Conservation (phyloP, 2,113 vertebrate species). For the Sorex araneus region DNA sequence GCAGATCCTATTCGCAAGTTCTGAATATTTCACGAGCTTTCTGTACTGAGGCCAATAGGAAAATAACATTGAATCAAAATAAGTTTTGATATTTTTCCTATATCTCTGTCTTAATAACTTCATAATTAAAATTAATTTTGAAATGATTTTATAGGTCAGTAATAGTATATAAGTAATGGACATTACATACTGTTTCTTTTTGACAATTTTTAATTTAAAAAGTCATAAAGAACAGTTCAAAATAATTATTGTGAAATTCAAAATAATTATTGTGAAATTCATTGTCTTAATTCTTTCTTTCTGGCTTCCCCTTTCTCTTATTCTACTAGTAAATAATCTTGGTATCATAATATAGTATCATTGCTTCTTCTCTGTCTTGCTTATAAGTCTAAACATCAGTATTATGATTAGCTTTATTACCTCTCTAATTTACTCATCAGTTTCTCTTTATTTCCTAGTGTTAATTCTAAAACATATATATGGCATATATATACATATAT, state of each 20-base stretch:
- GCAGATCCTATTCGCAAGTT: not conserved
- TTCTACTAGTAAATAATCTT: not conserved
- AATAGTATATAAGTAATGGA: not conserved
- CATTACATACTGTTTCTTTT: not conserved
- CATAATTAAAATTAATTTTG: not conserved
- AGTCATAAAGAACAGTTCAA: not conserved
- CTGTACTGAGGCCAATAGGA: not conserved
- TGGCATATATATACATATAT: not conserved
- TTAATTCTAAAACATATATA: not conserved
- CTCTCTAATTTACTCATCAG: not conserved
- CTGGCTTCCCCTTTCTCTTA: not conserved
- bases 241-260: no score
- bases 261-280: not conserved
- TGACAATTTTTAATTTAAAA: not conserved
- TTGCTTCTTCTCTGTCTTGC: not conserved
- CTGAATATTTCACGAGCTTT: not conserved
- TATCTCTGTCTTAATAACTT: not conserved
- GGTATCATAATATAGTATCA: not conserved
- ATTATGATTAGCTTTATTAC: not conserved
- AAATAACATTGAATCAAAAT: not conserved
- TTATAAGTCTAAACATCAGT: not conserved
- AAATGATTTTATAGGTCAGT: not conserved
- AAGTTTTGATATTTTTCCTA: not conserved
- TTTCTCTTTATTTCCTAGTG: conserved; percentile 5
- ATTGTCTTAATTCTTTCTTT: not conserved